Base-by-base conservation (phyloP, 1,140 invertebrate genomes). In the silkworm (Bombyx mori) region DNA sequence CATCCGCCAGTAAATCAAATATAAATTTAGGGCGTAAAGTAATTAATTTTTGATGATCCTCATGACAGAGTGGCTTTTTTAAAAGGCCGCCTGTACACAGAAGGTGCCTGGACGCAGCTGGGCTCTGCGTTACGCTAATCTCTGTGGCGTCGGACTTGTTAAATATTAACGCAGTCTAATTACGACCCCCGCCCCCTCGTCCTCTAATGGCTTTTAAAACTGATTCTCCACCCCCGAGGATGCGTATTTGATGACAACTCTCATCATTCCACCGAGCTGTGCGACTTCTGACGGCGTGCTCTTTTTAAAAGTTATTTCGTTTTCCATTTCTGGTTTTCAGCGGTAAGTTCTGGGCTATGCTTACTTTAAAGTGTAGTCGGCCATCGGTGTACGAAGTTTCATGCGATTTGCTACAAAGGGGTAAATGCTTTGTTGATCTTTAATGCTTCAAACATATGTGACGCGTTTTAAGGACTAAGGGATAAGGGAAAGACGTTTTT, bases 81-180 rank as follows among this genome's bases (percentile, higher is more conserved):
- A 77, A 82, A 79, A 75, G 68, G 53, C 47, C 44, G 54, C 63
- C 57, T 68, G 68, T 65, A 35, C 75, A 66, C 69, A 79, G 68
- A 68, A 81, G 79, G 77, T 75, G 77, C 66, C 65, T 61, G 67
- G 69, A 49, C 77, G 64, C 79, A 85, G 75, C 77, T 85, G 82
- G 65, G 65, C 59, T 49, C 56, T 65, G 57, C 65, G 26, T 73
- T 72, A 65, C 75, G 78, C 68, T 86, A 84, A 86, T 86, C 82
- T 83, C 52, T 66, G 71, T 66, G 66, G 68, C 75, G 71, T 71
- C 75, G 75, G 77, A 86, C 83, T 86, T 84, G 81, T 84, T 86
- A 86, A 86, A 86, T 86, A 86, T 86, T 86, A 86, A 86, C 78
- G 83, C 77, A 73, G 71, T 79, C 79, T 86, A 86, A 86, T 86